Percentiles rank a stretch among this genome's conserved stretches.
phyloP scores from a whole-genome alignment of 2,113 vertebrate species.

The Sardina pilchardus region DNA sequence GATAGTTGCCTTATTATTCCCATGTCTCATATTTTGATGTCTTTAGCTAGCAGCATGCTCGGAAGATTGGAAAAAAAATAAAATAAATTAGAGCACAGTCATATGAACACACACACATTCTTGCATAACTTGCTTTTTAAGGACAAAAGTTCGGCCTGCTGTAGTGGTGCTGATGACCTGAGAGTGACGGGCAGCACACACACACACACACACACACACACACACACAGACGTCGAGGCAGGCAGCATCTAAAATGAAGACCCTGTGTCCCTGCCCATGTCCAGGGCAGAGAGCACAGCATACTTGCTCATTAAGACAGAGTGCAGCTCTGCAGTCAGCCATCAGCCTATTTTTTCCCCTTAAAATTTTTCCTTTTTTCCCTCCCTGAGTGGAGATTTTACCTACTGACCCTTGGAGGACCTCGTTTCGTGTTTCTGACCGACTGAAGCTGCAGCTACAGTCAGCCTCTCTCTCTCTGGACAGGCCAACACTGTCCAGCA shows the following conservation, averaged over 20 bases:
- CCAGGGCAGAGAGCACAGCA: not conserved
- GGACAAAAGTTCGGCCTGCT: not conserved
- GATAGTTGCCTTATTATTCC: too few relatives aligned
- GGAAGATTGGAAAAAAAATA: not conserved
- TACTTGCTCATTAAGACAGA: not conserved
- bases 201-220: too few relatives aligned
- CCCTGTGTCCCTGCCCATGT: not conserved
- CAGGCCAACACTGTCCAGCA: too few relatives aligned
- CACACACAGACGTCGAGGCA: too few relatives aligned
- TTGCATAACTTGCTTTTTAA: not conserved
- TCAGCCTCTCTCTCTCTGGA: not conserved
- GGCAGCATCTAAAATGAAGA: not conserved
- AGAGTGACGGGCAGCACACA: not conserved
- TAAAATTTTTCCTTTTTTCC: not conserved
- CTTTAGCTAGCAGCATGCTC: not conserved
- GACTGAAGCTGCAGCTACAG: not conserved
- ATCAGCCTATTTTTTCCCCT: not conserved
- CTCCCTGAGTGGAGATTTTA: not conserved
- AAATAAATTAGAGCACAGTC: not conserved
- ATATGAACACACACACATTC: not conserved
- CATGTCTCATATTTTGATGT: too few relatives aligned
- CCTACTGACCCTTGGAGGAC: conserved; percentile 24
- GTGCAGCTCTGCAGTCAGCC: not conserved
- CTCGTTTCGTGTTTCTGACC: not conserved
- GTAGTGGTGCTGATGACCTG: not conserved